Conservation (phyloP, 30 jellyfish, hydroid and myxozoan species). For the Pelagia noctiluca region DNA sequence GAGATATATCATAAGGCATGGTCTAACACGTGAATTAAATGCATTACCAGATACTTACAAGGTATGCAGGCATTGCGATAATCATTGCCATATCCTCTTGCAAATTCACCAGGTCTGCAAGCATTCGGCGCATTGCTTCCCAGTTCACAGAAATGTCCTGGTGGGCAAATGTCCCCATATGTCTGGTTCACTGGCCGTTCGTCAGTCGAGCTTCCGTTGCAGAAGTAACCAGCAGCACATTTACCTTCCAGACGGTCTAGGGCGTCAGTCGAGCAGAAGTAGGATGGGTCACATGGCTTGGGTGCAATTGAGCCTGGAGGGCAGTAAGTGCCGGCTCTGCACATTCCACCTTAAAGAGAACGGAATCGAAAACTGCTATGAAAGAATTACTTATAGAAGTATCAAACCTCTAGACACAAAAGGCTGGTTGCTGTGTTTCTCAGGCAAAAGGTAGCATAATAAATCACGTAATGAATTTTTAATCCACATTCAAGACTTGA, state of each 20-base stretch:
- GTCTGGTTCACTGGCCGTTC: slow-evolving; percentile 89
- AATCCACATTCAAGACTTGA: no score
- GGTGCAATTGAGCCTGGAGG: slow-evolving; percentile 91
- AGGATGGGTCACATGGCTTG: slow-evolving; percentile 88
- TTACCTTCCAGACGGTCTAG: slow-evolving; percentile 74
- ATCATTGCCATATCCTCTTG: slow-evolving; percentile 94
- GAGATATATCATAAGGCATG: no score
- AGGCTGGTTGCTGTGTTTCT: no score
- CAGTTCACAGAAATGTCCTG: slow-evolving; percentile 91
- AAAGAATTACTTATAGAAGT: no score
- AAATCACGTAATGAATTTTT: no score
- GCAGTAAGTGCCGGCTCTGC: slow-evolving; percentile 90
- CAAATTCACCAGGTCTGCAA: slow-evolving; percentile 92
- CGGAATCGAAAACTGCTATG: not conserved
- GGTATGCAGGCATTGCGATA: slow-evolving; percentile 88
- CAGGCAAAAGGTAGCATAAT: no score
- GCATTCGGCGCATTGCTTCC: slow-evolving; percentile 94
- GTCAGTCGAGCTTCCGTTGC: slow-evolving; percentile 93
- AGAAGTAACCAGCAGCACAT: slow-evolving; percentile 89
- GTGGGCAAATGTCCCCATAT: slow-evolving; percentile 98
- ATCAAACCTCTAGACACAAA: no score
- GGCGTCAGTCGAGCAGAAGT: slow-evolving; percentile 75
- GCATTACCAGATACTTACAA: slow-evolving; percentile 58
- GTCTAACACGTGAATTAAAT: no score
- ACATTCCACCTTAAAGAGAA: slow-evolving; percentile 85